A percentile compares a stretch with the other conserved stretches of the same genome.
These are phyloP conservation scores for Labroides dimidiatus DNA, from an alignment of 2,797 vertebrate species.

Conservation along the genomic window DNA sequence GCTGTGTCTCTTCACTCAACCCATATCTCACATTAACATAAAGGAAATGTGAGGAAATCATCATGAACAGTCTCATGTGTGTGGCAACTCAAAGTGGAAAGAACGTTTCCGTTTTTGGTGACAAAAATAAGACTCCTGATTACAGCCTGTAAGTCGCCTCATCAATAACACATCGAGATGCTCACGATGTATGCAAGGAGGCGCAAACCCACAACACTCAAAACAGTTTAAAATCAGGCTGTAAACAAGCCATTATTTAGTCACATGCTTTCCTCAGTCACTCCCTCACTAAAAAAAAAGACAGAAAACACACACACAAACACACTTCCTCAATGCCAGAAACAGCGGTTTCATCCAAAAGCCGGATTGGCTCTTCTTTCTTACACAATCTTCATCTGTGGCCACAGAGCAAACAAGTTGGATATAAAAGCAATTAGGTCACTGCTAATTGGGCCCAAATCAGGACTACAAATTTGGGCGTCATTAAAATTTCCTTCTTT, in stretches of 20 bases:
- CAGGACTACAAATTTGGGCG: conserved; percentile 30
- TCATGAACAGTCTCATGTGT: conserved; percentile 17
- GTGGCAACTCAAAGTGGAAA: conserved; percentile 22
- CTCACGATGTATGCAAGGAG: neutral
- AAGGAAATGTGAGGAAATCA: conserved; percentile 8
- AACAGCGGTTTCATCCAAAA: conserved; percentile 44
- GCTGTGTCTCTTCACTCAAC: neutral
- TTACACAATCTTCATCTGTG: conserved; percentile 50
- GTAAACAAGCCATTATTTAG: conserved; percentile 56
- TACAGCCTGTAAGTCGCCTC: conserved; percentile 10
- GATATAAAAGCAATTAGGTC: conserved; percentile 64
- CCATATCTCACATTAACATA: neutral
- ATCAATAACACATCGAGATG: conserved; percentile 17
- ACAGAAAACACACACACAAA: conserved; percentile 26
- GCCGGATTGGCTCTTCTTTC: conserved; percentile 21
- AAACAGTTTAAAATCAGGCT: conserved; percentile 31
- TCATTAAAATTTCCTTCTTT: conserved; percentile 32
- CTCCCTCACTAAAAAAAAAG: conserved; percentile 65
- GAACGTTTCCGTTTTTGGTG: conserved; percentile 27
- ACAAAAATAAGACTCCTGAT: conserved; percentile 7
- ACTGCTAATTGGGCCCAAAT: conserved; percentile 40
- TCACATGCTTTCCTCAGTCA: conserved; percentile 56
- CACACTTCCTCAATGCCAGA: conserved; percentile 32
- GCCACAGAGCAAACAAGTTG: conserved; percentile 49
- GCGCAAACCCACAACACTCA: conserved; percentile 14